Evolutionary conservation across 1,140 invertebrate species (phyloP), one percentile per base, ranked within the genome.

Genomic region (Aphaenogaster rudis): DNA sequence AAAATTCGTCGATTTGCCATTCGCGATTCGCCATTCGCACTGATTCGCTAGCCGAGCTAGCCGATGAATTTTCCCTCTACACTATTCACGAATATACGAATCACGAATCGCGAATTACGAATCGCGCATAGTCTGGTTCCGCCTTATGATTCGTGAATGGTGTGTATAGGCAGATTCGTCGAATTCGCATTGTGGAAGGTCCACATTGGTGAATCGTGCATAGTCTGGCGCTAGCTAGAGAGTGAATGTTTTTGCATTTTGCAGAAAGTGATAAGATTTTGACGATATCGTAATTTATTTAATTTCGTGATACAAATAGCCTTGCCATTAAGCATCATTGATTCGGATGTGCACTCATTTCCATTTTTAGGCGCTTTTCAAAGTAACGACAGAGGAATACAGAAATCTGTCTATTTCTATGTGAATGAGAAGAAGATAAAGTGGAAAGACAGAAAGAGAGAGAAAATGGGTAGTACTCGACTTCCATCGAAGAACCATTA

Each of bases 291-390:
- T 48, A 48, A 28, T 61, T 69, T 7, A 4, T 69, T 72, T 54
- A 17, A 57, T 48, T 84, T 74, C 13, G 21, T 36, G 36, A 69
- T 81, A 57, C 48, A 45, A 50, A 48, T 86, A 93, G 86, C 91
- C 92, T 92, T 89, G 92, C 86, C 92, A 91, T 92, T 93, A 93
- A 48, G 92, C 91, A 94, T 93, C 91, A 91, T 94, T 93, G 92
- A 93, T 93, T 94, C 91, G 93, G 91, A 94, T 93, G 91, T 92
- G 90, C 91, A 57, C 82, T 81, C 28, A 63, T 88, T 69, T 91
- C 72, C 61, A 72, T 77, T 81, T 77, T 84, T 76, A 48, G 54
- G 71, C 74, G 90, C 88, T 91, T 93, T 88, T 92, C 89, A 90
- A 91, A 91, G 87, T 90, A 88, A 92, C 87, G 90, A 79, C 90